Conservation (phyloP, 2,888 invertebrate genomes). For the Tachina fera region DNA sequence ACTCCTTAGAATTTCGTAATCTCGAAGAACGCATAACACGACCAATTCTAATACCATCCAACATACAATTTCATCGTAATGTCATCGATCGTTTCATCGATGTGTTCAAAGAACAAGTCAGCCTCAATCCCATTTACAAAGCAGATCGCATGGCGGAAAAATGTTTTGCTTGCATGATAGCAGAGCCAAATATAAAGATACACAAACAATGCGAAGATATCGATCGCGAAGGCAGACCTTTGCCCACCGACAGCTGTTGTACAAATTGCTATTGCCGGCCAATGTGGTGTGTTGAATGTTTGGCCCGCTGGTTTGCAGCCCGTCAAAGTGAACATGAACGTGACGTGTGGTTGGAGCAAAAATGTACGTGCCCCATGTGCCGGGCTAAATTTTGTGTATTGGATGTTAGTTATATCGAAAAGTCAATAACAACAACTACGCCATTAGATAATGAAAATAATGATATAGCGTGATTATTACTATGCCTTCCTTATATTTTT, state of each 20-base stretch:
- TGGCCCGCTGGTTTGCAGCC: conserved; percentile 94
- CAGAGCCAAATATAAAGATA: conserved; percentile 90
- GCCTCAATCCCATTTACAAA: conserved; percentile 86
- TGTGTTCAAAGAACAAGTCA: conserved; percentile 90
- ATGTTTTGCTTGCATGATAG: conserved; percentile 95
- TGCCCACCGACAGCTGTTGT: conserved; percentile 81
- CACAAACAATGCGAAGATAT: conserved; percentile 86
- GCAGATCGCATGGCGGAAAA: conserved; percentile 89
- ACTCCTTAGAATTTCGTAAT: conserved; percentile 90
- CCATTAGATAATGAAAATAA: conserved; percentile 34
- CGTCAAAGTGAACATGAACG: conserved; percentile 88
- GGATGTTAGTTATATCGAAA: conserved; percentile 87
- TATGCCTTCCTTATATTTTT: conserved; percentile 12
- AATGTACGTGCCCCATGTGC: conserved; percentile 95
- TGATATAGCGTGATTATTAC: conserved; percentile 47
- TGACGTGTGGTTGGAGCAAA: conserved; percentile 90
- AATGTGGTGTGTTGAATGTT: conserved; percentile 94
- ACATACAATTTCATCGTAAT: conserved; percentile 89
- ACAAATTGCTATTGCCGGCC: conserved; percentile 89
- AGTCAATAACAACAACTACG: neutral
- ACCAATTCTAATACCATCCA: conserved; percentile 87
- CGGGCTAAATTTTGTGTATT: conserved; percentile 92
- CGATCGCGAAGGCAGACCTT: conserved; percentile 82
- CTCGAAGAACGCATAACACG: conserved; percentile 88
- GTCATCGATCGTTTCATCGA: conserved; percentile 92